Evolutionary conservation across 2,113 vertebrate species (phyloP).

Genomic region (Equus quagga): DNA sequence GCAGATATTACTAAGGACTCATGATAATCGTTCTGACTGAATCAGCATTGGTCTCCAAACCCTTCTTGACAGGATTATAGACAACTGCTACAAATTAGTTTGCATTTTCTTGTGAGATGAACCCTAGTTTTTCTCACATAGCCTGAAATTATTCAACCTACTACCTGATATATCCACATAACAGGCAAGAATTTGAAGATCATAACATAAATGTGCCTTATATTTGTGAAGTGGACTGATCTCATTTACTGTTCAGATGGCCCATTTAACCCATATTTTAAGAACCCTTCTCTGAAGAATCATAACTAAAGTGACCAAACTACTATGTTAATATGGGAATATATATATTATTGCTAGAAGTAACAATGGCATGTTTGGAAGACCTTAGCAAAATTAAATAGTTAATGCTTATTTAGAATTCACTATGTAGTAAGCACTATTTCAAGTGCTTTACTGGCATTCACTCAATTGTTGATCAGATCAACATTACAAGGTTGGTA

Average conservation of each 20-base stretch:
- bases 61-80: background rate
- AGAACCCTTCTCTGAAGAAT: background rate
- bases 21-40: background rate
- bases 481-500: background rate
- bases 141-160: background rate
- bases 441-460: background rate
- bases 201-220: background rate
- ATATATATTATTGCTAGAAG: background rate
- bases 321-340: background rate
- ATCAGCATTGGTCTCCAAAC: background rate
- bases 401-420: background rate
- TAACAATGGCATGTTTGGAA: background rate
- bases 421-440: background rate
- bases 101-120: background rate
- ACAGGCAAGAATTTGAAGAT: background rate
- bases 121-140: background rate
- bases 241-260: background rate
- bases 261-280: background rate
- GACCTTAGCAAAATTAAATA: background rate
- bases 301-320: background rate
- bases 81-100: background rate
- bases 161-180: background rate
- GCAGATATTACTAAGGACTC: background rate
- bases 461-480: background rate
- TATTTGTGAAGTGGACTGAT: background rate